Evolutionary conservation across 1,140 invertebrate genomes (phyloP).

Genomic region (Diorhabda elongata): DNA sequence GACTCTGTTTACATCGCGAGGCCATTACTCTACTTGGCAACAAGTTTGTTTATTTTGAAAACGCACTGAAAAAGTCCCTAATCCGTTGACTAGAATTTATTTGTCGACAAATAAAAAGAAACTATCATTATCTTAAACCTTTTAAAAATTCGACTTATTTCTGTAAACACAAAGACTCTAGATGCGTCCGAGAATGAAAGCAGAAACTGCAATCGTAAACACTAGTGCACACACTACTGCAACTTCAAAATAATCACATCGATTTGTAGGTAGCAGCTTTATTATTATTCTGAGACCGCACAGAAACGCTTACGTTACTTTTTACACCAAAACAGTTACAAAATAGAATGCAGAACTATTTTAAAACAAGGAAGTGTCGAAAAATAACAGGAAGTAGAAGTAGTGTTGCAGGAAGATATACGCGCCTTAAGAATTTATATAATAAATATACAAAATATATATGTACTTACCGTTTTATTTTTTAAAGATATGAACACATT

Average conservation of each 20-base stretch:
- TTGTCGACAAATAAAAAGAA: background rate
- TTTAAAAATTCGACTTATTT: background rate
- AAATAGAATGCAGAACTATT: conserved; percentile 1
- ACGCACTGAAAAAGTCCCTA: background rate
- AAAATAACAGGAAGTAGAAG: background rate
- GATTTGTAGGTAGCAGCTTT: background rate
- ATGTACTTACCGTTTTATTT: background rate
- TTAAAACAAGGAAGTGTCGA: background rate
- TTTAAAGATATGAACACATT: background rate
- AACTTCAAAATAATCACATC: background rate
- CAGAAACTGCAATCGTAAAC: conserved; percentile 1
- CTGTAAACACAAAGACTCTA: background rate
- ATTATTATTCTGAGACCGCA: background rate
- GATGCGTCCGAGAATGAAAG: background rate
- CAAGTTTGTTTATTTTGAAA: conserved; percentile 3
- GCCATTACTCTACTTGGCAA: background rate
- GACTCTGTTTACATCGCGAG: conserved; percentile 2
- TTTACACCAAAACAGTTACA: background rate
- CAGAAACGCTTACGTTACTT: background rate
- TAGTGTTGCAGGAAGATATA: background rate
- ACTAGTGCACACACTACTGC: background rate
- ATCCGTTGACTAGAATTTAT: background rate
- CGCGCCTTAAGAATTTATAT: background rate
- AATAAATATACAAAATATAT: background rate
- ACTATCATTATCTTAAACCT: background rate